Evolutionary conservation across 2,113 vertebrate species (phyloP).

Genomic region (Mormyrus iriodes): DNA sequence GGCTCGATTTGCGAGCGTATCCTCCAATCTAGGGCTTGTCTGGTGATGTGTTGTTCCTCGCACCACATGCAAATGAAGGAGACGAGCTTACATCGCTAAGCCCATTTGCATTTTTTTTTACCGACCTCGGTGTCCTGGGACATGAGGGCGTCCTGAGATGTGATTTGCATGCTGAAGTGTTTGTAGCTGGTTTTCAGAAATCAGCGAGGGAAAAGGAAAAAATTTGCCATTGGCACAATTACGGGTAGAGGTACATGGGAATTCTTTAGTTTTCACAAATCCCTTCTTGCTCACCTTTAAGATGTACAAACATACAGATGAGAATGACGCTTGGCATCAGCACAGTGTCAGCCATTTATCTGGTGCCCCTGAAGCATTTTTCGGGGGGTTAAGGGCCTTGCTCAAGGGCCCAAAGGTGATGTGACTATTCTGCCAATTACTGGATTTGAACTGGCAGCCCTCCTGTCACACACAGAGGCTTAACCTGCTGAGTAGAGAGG

Average conservation of each 20-base stretch:
- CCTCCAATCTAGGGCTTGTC: not conserved
- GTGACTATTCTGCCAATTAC: not conserved
- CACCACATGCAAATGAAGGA: slow-evolving; percentile 6
- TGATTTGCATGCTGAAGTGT: not conserved
- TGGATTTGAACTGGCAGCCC: not conserved
- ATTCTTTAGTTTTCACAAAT: not conserved
- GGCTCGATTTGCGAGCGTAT: not conserved
- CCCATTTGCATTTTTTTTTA: not conserved
- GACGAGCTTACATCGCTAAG: not conserved
- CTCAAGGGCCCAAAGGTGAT: not conserved
- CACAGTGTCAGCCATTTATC: not conserved
- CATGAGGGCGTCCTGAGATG: not conserved
- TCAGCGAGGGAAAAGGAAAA: not conserved
- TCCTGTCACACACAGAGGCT: not conserved
- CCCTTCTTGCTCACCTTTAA: not conserved
- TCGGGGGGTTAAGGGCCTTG: not conserved
- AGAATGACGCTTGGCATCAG: not conserved
- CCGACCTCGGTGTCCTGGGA: not conserved
- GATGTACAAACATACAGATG: not conserved
- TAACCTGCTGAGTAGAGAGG: not conserved
- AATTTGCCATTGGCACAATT: not conserved
- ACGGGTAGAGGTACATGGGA: not conserved
- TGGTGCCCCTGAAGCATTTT: not conserved
- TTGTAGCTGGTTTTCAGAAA: not conserved
- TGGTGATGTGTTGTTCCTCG: not conserved